phyloP scores from a whole-genome alignment of 1,140 invertebrate genomes.

The Drosophila ficusphila region DNA sequence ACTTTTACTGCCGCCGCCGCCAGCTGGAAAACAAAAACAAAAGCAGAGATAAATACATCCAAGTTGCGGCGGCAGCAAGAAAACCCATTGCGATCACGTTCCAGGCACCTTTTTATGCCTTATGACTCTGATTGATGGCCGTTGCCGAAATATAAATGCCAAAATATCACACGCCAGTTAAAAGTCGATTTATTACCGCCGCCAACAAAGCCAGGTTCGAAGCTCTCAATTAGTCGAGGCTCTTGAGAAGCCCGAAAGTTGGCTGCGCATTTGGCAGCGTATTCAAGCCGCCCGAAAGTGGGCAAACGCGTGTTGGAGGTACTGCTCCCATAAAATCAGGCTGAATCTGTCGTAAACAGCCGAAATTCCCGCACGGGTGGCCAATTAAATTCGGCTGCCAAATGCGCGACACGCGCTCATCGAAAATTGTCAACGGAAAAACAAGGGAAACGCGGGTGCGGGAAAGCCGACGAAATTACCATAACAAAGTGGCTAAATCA shows the following conservation, averaged over 20 bases:
- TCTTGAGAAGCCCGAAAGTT: constrained; percentile 26
- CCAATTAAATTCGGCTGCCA: constrained; percentile 62
- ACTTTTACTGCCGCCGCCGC: constrained; percentile 36
- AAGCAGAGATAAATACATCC: not conserved
- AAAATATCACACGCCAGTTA: constrained; percentile 63
- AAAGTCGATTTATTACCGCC: constrained; percentile 51
- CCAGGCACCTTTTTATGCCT: constrained; percentile 48
- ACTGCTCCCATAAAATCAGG: constrained; percentile 19
- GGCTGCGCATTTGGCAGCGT: not conserved
- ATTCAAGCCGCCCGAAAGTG: constrained; percentile 18
- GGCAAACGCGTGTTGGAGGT: constrained; percentile 2
- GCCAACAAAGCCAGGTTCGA: constrained; percentile 19
- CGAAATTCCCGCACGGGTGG: constrained; percentile 32
- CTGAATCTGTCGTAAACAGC: constrained; percentile 31
- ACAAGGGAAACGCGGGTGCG: not conserved
- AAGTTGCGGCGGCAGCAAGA: not conserved
- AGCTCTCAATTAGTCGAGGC: constrained; percentile 33
- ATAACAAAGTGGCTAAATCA: constrained; percentile 60
- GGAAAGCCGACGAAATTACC: constrained; percentile 44
- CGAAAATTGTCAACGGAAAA: constrained; percentile 27
- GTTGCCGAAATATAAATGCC: constrained; percentile 59
- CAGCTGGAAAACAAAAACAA: constrained; percentile 3
- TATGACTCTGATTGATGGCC: constrained; percentile 61
- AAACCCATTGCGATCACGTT: constrained; percentile 59
- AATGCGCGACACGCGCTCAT: constrained; percentile 58